Evolutionary conservation across 2,888 invertebrate genomes (phyloP).

Genomic region (Phortica okadai): DNA sequence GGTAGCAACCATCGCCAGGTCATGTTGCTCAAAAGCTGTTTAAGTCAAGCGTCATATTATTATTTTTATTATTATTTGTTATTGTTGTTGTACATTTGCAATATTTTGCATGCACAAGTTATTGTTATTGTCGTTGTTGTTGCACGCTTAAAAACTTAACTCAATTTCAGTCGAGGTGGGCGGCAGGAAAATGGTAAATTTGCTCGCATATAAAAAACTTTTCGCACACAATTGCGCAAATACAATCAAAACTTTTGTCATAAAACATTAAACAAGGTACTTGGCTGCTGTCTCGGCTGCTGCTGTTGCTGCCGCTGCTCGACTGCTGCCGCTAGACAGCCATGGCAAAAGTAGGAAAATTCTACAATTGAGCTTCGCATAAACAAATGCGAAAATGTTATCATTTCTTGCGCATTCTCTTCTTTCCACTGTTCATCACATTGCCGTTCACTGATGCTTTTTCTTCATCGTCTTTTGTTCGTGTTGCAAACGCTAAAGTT

Average conservation of each 20-base stretch:
- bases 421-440: background rate
- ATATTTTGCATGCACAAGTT: background rate
- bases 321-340: background rate
- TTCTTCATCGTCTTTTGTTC: background rate
- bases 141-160: constrained; percentile 1
- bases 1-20: background rate
- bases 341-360: background rate
- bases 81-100: background rate
- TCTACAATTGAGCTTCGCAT: constrained; percentile 25
- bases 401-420: background rate
- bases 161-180: background rate
- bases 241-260: constrained; percentile 33
- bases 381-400: constrained; percentile 28
- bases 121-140: background rate
- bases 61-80: background rate
- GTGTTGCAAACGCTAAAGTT: background rate
- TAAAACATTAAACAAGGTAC: constrained; percentile 32
- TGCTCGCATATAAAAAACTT: constrained; percentile 17
- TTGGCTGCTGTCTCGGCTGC: background rate
- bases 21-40: too few species aligned
- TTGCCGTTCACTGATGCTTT: background rate
- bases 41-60: background rate
- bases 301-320: too few species aligned
- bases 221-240: constrained; percentile 31
- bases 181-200: background rate